phyloP scores from a whole-genome alignment of 1,140 invertebrate genomes.

The Diuraphis noxia region DNA sequence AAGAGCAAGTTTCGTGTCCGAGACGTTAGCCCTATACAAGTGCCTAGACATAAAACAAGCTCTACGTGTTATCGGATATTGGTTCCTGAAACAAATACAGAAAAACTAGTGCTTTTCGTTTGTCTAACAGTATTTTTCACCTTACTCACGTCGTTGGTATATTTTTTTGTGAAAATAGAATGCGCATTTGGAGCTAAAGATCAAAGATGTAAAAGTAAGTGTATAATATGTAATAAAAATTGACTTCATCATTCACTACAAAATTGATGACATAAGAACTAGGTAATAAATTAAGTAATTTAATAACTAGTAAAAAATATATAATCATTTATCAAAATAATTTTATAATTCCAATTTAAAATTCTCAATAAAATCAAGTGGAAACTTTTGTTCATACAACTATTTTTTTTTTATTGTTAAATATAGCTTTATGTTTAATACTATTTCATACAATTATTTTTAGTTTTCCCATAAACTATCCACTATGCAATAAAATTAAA shows the following conservation, averaged over 20 bases:
- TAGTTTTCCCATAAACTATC: neutral
- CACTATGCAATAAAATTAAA: neutral
- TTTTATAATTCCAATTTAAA: neutral
- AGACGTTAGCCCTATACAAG: constrained; percentile 33
- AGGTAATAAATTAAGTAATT: neutral
- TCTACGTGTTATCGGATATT: constrained; percentile 39
- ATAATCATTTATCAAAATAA: neutral
- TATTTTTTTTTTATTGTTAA: too few species aligned
- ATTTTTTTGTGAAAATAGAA: constrained; percentile 24
- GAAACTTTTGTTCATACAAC: neutral
- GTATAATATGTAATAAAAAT: neutral
- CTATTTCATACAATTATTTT: too few species aligned
- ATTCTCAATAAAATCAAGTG: neutral
- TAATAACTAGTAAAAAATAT: neutral
- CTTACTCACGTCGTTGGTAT: constrained; percentile 34
- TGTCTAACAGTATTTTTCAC: constrained; percentile 43
- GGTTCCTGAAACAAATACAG: constrained; percentile 25
- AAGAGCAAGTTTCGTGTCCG: constrained; percentile 25
- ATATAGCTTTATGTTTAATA: too few species aligned
- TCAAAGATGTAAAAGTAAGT: constrained; percentile 34
- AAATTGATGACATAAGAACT: neutral
- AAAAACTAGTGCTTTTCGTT: constrained; percentile 49
- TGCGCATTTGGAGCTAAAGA: constrained; percentile 18
- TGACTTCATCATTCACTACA: neutral
- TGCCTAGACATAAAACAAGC: constrained; percentile 34